Evolutionary conservation across 2,888 invertebrate species (phyloP).

Genomic region (Epirrhoe tristata): DNA sequence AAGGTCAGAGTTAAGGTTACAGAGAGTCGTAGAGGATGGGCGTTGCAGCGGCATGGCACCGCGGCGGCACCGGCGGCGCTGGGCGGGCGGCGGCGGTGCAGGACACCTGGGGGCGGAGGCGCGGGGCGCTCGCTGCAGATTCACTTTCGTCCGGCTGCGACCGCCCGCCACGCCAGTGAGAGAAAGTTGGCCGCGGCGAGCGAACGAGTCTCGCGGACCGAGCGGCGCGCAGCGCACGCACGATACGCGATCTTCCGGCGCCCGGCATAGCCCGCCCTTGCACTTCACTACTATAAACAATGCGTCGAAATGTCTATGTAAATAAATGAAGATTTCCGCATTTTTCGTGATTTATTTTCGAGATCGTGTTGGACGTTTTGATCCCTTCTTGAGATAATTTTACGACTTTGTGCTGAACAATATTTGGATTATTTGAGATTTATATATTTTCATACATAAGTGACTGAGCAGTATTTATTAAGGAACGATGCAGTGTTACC

Average conservation of each 20-base stretch:
- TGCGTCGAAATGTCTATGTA: slow-evolving; percentile 60
- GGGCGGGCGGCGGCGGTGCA: slow-evolving; percentile 69
- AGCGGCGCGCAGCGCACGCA: slow-evolving; percentile 78
- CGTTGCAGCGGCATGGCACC: slow-evolving; percentile 62
- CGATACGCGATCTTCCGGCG: slow-evolving; percentile 64
- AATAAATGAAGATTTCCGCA: slow-evolving; percentile 61
- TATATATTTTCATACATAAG: slow-evolving; percentile 34
- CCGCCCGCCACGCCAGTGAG: slow-evolving; percentile 83
- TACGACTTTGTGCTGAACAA: slow-evolving; percentile 34
- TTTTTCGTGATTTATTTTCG: slow-evolving; percentile 52
- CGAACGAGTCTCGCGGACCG: slow-evolving; percentile 82
- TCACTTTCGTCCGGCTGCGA: slow-evolving; percentile 83
- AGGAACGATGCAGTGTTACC: slow-evolving; percentile 80
- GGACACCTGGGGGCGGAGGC: slow-evolving; percentile 65
- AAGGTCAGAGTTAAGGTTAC: slow-evolving; percentile 84
- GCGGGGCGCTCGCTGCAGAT: slow-evolving; percentile 78
- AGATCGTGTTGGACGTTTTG: slow-evolving; percentile 43
- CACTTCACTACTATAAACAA: slow-evolving; percentile 64
- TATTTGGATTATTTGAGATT: slow-evolving; percentile 43
- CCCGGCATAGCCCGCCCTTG: slow-evolving; percentile 59
- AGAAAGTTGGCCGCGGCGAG: slow-evolving; percentile 85
- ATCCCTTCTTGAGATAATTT: slow-evolving; percentile 23
- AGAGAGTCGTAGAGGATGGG: slow-evolving; percentile 77
- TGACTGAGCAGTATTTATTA: slow-evolving; percentile 53
- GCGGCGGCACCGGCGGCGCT: slow-evolving; percentile 55